These are phyloP conservation scores for Tachysurus vachellii DNA, from an alignment of 2,113 vertebrate species.

Conservation along the genomic window DNA sequence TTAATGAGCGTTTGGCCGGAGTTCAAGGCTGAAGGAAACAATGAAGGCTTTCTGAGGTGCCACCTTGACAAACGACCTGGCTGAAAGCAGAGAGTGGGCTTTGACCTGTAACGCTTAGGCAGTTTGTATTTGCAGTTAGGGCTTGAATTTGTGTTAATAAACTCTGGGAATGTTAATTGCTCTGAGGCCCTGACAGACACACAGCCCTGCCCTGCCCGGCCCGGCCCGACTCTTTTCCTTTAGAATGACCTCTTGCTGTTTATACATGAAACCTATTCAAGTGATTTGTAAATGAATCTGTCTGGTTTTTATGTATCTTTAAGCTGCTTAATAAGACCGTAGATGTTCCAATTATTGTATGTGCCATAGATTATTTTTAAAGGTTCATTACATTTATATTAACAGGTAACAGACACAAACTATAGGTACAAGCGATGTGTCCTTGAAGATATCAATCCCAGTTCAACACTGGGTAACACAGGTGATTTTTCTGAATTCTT, in stretches of 20 bases:
- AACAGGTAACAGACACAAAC: not conserved
- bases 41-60: not conserved
- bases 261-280: not conserved
- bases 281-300: not conserved
- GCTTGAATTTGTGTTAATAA: conserved; percentile 50
- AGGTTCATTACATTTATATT: not conserved
- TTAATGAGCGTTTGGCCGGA: not conserved
- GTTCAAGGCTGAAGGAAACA: conserved; percentile 18
- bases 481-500: too few relatives aligned
- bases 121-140: not conserved
- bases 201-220: not conserved
- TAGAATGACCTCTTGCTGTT: not conserved
- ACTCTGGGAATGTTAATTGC: conserved; percentile 64
- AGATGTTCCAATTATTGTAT: not conserved
- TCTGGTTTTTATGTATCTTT: not conserved
- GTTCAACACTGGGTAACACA: too few relatives aligned
- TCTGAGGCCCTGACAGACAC: conserved; percentile 53
- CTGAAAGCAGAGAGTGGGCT: not conserved
- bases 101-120: not conserved
- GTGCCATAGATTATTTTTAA: not conserved
- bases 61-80: conserved; percentile 19
- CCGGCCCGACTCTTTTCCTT: not conserved
- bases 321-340: not conserved
- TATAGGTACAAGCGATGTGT: not conserved
- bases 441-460: not conserved